These are phyloP conservation scores for Ramphastos sulfuratus DNA, from an alignment of 2,113 vertebrate species.

Conservation along the genomic window DNA sequence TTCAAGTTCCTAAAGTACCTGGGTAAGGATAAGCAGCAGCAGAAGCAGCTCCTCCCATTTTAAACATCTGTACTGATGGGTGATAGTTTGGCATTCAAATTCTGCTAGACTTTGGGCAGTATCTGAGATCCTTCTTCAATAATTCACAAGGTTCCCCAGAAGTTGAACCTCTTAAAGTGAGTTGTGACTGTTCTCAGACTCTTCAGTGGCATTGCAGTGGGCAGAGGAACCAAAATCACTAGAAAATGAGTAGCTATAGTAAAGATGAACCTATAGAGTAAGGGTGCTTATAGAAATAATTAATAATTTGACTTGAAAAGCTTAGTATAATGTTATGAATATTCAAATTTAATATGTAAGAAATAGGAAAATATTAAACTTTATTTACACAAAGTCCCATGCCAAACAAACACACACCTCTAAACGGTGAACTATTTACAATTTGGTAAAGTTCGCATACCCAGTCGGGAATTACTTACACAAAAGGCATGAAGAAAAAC, in stretches of 20 bases:
- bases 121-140: background rate
- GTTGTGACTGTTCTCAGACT: background rate
- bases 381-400: too few species aligned
- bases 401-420: too few species aligned
- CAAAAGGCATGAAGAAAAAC: too few species aligned
- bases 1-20: background rate
- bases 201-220: background rate
- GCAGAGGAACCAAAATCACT: background rate
- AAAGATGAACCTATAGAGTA: background rate
- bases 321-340: too few species aligned
- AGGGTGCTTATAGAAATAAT: background rate
- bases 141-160: background rate
- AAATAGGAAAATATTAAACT: too few species aligned
- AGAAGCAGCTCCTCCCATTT: background rate
- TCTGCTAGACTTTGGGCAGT: background rate
- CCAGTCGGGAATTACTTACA: too few species aligned
- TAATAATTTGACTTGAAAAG: background rate
- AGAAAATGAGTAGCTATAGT: background rate
- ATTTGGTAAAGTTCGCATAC: too few species aligned
- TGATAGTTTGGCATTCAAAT: background rate
- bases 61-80: background rate
- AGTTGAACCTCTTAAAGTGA: background rate
- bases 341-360: too few species aligned
- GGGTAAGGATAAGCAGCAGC: background rate
- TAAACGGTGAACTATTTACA: too few species aligned